phyloP scores from a whole-genome alignment of 64 coral and sea anemone genomes.

The Pachyseris speciosa region DNA sequence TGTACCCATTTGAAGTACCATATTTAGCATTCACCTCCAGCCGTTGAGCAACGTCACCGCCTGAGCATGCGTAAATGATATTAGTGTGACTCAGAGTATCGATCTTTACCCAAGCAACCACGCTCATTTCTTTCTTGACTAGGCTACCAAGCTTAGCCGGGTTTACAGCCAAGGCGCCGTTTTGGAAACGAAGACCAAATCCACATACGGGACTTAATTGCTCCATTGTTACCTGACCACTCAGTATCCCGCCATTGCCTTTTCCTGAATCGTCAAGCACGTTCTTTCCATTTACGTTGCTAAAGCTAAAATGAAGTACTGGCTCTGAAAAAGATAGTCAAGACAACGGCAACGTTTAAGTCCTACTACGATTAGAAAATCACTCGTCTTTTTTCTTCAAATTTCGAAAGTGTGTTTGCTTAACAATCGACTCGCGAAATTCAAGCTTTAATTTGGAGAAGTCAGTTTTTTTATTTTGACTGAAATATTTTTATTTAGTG shows the following conservation, averaged over 20 bases:
- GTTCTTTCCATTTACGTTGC: neutral
- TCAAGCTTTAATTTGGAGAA: too few species aligned
- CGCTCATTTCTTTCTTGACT: slow-evolving; percentile 18
- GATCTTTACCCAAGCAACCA: slow-evolving; percentile 26
- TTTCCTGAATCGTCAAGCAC: neutral
- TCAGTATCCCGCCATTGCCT: neutral
- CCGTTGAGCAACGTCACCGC: slow-evolving; percentile 1
- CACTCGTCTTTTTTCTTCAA: too few species aligned
- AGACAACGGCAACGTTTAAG: neutral
- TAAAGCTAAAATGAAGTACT: neutral
- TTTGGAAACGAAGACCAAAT: neutral
- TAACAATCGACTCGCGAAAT: too few species aligned
- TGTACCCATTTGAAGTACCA: neutral
- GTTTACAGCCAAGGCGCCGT: neutral
- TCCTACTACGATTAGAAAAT: neutral
- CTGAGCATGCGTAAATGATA: slow-evolving; percentile 30
- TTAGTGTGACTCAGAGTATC: slow-evolving; percentile 7
- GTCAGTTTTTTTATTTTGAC: too few species aligned
- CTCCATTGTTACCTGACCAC: neutral
- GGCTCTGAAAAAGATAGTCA: neutral
- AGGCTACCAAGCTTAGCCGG: neutral
- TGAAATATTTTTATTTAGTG: too few species aligned
- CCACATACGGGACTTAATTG: neutral
- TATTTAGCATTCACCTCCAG: neutral
- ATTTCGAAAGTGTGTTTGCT: too few species aligned